These are phyloP conservation scores for Eupleurogrammus muticus DNA, from an alignment of 2,797 vertebrate species.

Conservation along the genomic window DNA sequence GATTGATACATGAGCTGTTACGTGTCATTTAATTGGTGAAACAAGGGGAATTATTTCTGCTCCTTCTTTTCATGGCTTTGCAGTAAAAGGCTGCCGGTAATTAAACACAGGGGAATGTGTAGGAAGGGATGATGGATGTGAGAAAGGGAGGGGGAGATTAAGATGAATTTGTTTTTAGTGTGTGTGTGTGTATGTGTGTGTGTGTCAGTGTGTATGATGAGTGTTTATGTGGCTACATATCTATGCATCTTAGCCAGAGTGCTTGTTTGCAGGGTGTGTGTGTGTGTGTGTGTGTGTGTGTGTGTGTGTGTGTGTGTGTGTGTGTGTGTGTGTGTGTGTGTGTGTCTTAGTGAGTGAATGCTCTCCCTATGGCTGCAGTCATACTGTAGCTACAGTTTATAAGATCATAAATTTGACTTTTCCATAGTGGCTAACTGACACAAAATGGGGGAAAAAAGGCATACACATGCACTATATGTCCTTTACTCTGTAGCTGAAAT, in stretches of 20 bases:
- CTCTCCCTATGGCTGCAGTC: background rate
- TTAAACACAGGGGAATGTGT: conserved; percentile 55
- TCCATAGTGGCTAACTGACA: conserved; percentile 5
- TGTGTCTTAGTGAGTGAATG: background rate
- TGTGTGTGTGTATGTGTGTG: background rate
- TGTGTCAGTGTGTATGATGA: conserved; percentile 6
- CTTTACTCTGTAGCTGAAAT: background rate
- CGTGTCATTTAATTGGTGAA: conserved; percentile 54
- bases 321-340: background rate
- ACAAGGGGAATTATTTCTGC: conserved; percentile 52
- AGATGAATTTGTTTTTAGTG: conserved; percentile 16
- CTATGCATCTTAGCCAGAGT: conserved; percentile 1
- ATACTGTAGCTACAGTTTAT: conserved; percentile 23
- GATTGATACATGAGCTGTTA: conserved; percentile 61
- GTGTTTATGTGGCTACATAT: background rate
- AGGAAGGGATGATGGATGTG: conserved; percentile 21
- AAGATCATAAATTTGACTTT: conserved; percentile 25
- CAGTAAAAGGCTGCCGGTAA: conserved; percentile 54
- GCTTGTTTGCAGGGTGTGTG: background rate
- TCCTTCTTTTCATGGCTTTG: conserved; percentile 47
- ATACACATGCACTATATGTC: conserved; percentile 1
- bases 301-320: background rate
- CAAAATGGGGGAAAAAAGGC: conserved; percentile 1
- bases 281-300: background rate
- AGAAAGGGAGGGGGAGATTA: conserved; percentile 9